Evolutionary conservation across 2,797 vertebrate species (phyloP).

Genomic region (Sebastiscus tertius): DNA sequence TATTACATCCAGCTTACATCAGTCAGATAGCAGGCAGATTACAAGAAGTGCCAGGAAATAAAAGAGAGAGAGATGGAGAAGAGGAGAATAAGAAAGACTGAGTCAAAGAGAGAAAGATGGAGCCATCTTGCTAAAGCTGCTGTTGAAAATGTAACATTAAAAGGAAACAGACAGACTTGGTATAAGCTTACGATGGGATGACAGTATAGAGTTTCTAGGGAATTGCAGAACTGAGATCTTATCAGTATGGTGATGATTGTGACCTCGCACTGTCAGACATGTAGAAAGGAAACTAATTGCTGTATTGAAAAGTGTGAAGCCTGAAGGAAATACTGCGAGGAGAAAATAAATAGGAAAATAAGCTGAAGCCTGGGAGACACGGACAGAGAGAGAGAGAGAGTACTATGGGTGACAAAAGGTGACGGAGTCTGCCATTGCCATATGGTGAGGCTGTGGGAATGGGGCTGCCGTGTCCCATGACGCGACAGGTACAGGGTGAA

Average conservation of each 20-base stretch:
- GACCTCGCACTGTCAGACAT: conserved; percentile 16
- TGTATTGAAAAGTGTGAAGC: conserved; percentile 46
- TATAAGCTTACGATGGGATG: background rate
- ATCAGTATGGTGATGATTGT: conserved; percentile 16
- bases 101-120: conserved; percentile 3
- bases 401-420: conserved; percentile 55
- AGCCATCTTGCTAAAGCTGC: background rate
- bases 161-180: background rate
- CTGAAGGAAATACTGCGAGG: conserved; percentile 16
- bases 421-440: conserved; percentile 1
- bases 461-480: conserved; percentile 37
- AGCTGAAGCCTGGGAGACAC: conserved; percentile 2
- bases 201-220: conserved; percentile 11
- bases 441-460: conserved; percentile 20
- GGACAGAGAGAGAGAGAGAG: background rate
- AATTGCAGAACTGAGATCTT: conserved; percentile 17
- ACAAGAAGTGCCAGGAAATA: conserved; percentile 19
- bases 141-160: conserved; percentile 31
- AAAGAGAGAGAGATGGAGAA: conserved; percentile 1
- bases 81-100: conserved; percentile 2
- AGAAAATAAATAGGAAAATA: conserved; percentile 19
- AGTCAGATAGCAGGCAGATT: conserved; percentile 59
- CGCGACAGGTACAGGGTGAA: conserved; percentile 66
- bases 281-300: conserved; percentile 41
- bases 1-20: conserved; percentile 72